These are phyloP conservation scores for Paratrypauchen microcephalus DNA, from an alignment of 2,797 vertebrate species.

Conservation along the genomic window DNA sequence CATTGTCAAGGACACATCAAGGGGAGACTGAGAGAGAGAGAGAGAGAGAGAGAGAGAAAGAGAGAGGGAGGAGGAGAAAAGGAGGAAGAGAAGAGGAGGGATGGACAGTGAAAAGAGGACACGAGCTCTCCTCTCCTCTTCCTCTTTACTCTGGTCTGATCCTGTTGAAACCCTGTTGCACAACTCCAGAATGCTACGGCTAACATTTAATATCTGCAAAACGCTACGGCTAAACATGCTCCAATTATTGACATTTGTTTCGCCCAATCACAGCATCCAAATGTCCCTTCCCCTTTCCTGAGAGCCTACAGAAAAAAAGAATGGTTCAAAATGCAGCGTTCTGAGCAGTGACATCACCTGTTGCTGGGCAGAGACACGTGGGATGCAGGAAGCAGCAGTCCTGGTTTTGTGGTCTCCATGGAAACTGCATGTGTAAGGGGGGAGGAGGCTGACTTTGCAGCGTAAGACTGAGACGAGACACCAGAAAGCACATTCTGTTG, in stretches of 20 bases:
- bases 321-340: conserved; percentile 19
- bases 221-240: background rate
- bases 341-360: conserved; percentile 76
- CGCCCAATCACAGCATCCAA: conserved; percentile 52
- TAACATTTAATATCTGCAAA: conserved; percentile 57
- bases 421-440: conserved; percentile 67
- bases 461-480: conserved; percentile 8
- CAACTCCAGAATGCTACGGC: conserved; percentile 11
- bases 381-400: conserved; percentile 73
- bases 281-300: conserved; percentile 10
- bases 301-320: conserved; percentile 62
- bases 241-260: conserved; percentile 39
- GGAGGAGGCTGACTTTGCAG: conserved; percentile 28
- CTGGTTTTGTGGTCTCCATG: conserved; percentile 73
- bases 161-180: background rate
- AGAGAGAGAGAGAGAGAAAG: conserved; percentile 43
- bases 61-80: conserved; percentile 28
- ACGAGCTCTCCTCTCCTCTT: background rate
- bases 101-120: conserved; percentile 19
- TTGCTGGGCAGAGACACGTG: conserved; percentile 76
- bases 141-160: background rate
- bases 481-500: background rate
- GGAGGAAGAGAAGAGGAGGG: conserved; percentile 42
- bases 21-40: conserved; percentile 75
- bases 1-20: conserved; percentile 85